A percentile compares a stretch with the other conserved stretches of the same genome.
Evolutionary conservation across 2,113 vertebrate species (phyloP).

Genomic region (Serinus canaria): DNA sequence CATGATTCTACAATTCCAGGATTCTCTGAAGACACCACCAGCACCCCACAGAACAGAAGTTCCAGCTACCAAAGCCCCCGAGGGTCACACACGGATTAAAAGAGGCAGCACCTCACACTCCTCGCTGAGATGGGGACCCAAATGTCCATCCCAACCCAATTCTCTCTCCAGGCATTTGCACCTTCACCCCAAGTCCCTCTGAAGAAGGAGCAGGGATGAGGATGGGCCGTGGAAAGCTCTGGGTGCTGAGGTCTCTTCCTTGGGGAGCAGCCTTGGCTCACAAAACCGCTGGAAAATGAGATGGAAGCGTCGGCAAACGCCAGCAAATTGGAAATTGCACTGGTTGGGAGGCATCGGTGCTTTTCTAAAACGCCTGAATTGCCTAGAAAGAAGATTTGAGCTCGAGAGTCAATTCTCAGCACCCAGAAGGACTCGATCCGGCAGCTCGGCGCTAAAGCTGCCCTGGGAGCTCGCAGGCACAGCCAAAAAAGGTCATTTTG

Average conservation of each 20-base stretch:
- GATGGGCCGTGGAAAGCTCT: background rate
- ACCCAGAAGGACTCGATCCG: background rate
- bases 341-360: fast-evolving
- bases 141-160: background rate
- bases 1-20: background rate
- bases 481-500: background rate
- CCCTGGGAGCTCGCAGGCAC: background rate
- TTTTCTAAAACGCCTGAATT: background rate
- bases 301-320: fast-evolving
- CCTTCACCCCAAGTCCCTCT: background rate
- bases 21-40: fast-evolving
- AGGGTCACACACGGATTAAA: fast-evolving
- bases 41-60: background rate
- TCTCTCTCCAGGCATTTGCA: fast-evolving
- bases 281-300: fast-evolving
- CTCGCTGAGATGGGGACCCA: background rate
- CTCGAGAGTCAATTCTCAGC: fast-evolving
- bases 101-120: fast-evolving
- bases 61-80: fast-evolving
- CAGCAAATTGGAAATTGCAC: background rate
- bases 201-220: background rate
- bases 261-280: background rate
- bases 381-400: background rate
- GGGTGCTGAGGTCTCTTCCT: background rate
- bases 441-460: background rate